Base-by-base conservation (phyloP, 2,797 vertebrate species). In the Garrulus glandarius region DNA sequence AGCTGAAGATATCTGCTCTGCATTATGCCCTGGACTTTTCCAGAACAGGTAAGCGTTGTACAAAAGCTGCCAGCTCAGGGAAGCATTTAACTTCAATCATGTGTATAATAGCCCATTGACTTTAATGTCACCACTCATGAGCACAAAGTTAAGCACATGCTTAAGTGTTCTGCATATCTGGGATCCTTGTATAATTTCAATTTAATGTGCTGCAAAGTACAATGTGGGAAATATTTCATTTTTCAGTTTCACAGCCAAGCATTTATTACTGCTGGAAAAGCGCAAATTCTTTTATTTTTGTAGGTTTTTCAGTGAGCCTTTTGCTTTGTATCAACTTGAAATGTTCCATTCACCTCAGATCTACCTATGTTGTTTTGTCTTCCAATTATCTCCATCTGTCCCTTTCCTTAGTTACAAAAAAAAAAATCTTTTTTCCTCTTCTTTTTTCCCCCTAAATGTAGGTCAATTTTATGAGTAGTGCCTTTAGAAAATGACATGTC, bases 31-130 rank as follows among this genome's bases (percentile, higher is more conserved):
- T 55, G 37, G 63, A 61, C 47, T 74, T 77, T 67, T 87, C 36
- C 53, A 71, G 75, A 77, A 37, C 37, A 95, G 43, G 36, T 70
- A 91, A 74, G 90, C 84, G 41, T 70, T 76, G 64, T 55, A 71
- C 53, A 89, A 90, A 92, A 93, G 44, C 65, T 72, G 69, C 87
- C 69, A 89, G 77, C 68, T 84, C 74, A 55, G 49, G 81, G 78
- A 91, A 86, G 63, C 89, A 89, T 85, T 94, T 92, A 81, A 91
- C 64, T 93, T 94, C 87, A 88, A 9, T 83, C 78, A 65, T 75
- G 70, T 88, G 77, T 92, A 57, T 91, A 95, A 95, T 22, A 95
- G 92, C n/a, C 68, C 84, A 89, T 94, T 88, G 95, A 96, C 89
- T 94, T 95, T 89, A 90, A 96, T 93, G 87, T 74, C 22, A 5